Base-by-base conservation (phyloP, 2,888 invertebrate species). In the Rambutsinella grinnellia region DNA sequence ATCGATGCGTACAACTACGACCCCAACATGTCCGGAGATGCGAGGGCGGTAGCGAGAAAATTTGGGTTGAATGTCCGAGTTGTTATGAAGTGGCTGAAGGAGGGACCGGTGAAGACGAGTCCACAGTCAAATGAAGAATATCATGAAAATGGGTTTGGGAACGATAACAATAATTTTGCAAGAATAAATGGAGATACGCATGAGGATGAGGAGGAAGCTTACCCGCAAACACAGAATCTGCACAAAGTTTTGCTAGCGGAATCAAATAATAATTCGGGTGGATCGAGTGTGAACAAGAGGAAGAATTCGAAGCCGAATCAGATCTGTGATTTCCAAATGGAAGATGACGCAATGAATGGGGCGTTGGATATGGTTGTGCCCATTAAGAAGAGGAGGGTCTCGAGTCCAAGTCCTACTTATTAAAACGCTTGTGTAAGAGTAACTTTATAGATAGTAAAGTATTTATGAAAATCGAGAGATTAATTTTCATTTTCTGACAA, bases 261-360 rank as follows among this genome's bases (percentile, higher is more conserved):
- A 19, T 75, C 75, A 1, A 78, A 75, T 44, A 74, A 78, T 21
- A 78, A 69, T 47, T 75, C 69, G n/a, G 24, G 63, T 1, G 62
- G 56, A 23, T 46, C 56, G 27, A 51, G 65, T 23, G 71, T 79
- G 15, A 83, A 82, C 66, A 81, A 79, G 53, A 53, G 83, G 24
- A 83, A 83, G 44, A 83, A 81, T 72, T 77, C 83, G 21, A 83
- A 83, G 56, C 83, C 83, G 21, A 83, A 83, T 79, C 83, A 83
- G 68, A 83, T 83, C 79, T 83, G 81, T 83, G 83, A 83, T 81
- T 82, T 79, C 49, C 67, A 72, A 36, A 79, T 77, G 53, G 80
- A 81, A 19, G 61, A 66, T 15, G 75, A 72, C 13, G 19, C 62
- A 19, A 10, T 58, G 1, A 74, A 78, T 58, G 70, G 63, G 10